Evolutionary conservation across 2,888 invertebrate species (phyloP), one percentile per base, ranked within the genome.

Genomic region (Pachymerium ferrugineum): DNA sequence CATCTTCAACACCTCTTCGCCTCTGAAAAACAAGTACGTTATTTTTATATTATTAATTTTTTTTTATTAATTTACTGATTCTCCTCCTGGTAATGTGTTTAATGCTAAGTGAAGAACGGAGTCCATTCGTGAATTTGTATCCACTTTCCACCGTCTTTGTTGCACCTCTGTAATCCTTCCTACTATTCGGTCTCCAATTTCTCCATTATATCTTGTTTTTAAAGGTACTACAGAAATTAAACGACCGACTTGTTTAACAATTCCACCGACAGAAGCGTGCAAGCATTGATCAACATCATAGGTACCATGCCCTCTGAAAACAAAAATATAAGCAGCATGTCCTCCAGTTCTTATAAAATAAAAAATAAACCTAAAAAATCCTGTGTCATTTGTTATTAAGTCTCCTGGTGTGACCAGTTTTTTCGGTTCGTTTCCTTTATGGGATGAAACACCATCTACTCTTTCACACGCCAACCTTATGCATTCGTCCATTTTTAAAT

Each of bases 131-230:
- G 95, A 90, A 83, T 96, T 96, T 0, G 94, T 94, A 79, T 97
- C 93, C 1, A 97, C 92, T 82, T 94, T 94, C 97, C 97, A 97
- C 75, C 95, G 86, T 80, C 90, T 91, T 79, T 95, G 93, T 80
- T 95, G 95, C 0, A 99, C 94, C 83, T 97, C 96, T 0, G 91
- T 88, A 30, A 99, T 91, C 70, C 99, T 86, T 0, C 97, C 99
- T 4, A 99, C 93, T 10, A 99, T 89, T 1, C 99, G 95, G 84
- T 99, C 98, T 0, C 98, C 98, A 73, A 98, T 92, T 85, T 97
- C 97, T 8, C 86, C 86, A 77, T 81, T 81, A 77, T 86, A 86
- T 70, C 85, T 88, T 80, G 92, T 91, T 81, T 97, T 97, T 6
- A 97, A 84, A 0, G 98, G 96, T 77, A 89, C 88, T 3, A 99